Evolutionary conservation across 1,140 invertebrate species (phyloP).

Genomic region (Drosophila tropicalis): DNA sequence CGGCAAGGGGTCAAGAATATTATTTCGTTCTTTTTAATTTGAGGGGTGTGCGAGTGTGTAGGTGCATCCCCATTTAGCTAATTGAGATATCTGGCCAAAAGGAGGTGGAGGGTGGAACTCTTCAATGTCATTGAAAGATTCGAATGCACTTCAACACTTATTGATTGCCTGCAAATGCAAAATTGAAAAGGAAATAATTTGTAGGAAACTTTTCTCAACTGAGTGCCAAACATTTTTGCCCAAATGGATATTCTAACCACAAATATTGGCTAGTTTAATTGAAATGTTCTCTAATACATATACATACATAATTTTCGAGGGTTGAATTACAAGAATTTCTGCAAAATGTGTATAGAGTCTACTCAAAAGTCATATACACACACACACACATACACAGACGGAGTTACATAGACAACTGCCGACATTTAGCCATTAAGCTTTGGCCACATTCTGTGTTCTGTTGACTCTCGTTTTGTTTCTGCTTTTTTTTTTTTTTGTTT

Average conservation of each 20-base stretch:
- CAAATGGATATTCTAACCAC: neutral
- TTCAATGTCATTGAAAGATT: constrained; percentile 14
- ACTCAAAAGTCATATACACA: neutral
- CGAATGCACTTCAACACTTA: constrained; percentile 29
- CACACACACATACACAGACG: neutral
- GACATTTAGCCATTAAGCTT: constrained; percentile 57
- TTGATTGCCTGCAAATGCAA: neutral
- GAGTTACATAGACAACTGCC: neutral
- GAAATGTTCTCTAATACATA: constrained; percentile 1
- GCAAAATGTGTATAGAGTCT: neutral
- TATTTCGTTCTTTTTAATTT: constrained; percentile 47
- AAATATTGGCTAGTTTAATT: constrained; percentile 9
- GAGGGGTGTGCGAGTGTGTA: neutral
- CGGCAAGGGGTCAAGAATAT: neutral
- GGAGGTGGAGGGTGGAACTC: neutral
- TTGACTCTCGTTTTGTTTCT: constrained; percentile 40
- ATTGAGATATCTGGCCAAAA: neutral
- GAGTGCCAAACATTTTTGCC: neutral
- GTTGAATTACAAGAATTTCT: neutral
- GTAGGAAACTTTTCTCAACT: neutral
- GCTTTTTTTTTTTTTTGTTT: constrained; percentile 39
- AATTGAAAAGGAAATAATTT: constrained; percentile 11
- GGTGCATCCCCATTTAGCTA: constrained; percentile 5
- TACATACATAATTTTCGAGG: constrained; percentile 10
- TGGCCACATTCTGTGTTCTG: constrained; percentile 50